Evolutionary conservation across 2,797 vertebrate genomes (phyloP).

Genomic region (Tiaroga cobitis): DNA sequence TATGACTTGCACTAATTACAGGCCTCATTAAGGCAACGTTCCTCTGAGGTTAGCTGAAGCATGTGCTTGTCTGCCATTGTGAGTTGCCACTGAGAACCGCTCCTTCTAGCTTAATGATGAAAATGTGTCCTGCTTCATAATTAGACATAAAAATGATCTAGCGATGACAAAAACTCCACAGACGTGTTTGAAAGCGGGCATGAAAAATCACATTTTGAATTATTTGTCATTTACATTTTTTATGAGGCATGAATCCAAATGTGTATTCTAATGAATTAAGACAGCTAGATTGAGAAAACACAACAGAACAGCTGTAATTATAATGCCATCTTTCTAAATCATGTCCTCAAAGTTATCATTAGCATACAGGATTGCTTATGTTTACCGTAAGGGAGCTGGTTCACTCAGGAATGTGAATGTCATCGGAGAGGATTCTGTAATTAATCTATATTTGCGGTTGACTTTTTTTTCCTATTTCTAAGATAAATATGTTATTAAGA

Average conservation of each 20-base stretch:
- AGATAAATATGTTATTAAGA: slow-evolving; percentile 34
- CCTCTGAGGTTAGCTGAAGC: slow-evolving; percentile 55
- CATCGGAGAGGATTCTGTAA: slow-evolving; percentile 17
- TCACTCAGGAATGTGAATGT: slow-evolving; percentile 19
- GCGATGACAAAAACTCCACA: slow-evolving; percentile 43
- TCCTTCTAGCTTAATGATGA: slow-evolving; percentile 39
- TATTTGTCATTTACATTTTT: slow-evolving; percentile 51
- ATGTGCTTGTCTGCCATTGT: slow-evolving; percentile 47
- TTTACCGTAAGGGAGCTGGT: neutral
- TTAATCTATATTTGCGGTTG: slow-evolving; percentile 26
- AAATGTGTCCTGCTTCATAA: slow-evolving; percentile 55
- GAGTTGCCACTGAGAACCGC: slow-evolving; percentile 31
- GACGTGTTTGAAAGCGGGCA: slow-evolving; percentile 47
- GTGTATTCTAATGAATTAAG: slow-evolving; percentile 57
- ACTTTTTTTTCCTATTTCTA: slow-evolving; percentile 8
- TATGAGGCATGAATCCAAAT: slow-evolving; percentile 53
- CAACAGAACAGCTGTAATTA: slow-evolving; percentile 52
- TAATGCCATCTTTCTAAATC: slow-evolving; percentile 41
- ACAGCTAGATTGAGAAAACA: slow-evolving; percentile 44
- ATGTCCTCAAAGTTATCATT: slow-evolving; percentile 42
- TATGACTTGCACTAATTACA: slow-evolving; percentile 65
- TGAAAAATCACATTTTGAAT: slow-evolving; percentile 50
- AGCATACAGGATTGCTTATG: slow-evolving; percentile 35
- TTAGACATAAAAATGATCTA: slow-evolving; percentile 59
- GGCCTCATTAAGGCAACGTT: slow-evolving; percentile 59